phyloP scores from a whole-genome alignment of 2,797 vertebrate genomes.

The Argya squamiceps region DNA sequence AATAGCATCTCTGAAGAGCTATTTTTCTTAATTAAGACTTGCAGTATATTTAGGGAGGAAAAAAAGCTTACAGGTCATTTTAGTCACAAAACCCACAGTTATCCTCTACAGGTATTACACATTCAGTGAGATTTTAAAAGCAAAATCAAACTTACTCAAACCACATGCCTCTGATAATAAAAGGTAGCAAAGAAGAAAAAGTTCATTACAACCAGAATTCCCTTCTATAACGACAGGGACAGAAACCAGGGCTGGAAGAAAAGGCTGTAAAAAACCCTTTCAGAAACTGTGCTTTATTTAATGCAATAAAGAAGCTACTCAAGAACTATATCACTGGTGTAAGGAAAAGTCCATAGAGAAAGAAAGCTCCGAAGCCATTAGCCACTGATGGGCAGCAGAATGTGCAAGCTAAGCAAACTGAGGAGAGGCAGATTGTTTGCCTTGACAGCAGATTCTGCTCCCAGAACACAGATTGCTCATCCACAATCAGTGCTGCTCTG shows the following conservation, averaged over 20 bases:
- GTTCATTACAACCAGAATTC: background rate
- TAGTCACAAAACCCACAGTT: background rate
- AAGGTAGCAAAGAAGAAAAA: background rate
- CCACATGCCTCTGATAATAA: background rate
- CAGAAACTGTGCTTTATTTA: background rate
- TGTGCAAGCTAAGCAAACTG: background rate
- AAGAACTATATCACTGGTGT: rapidly evolving
- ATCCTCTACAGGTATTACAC: rapidly evolving
- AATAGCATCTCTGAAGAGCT: background rate
- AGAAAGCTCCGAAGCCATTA: rapidly evolving
- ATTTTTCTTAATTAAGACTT: background rate
- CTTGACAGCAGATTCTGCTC: background rate
- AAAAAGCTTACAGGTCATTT: background rate
- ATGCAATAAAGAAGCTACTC: background rate
- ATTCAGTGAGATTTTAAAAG: background rate
- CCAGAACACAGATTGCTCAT: background rate
- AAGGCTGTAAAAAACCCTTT: background rate
- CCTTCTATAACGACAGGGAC: background rate
- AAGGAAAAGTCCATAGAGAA: background rate
- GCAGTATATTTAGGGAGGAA: background rate
- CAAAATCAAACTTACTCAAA: background rate
- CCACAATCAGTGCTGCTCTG: rapidly evolving
- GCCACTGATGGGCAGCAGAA: background rate
- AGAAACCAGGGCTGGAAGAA: background rate
- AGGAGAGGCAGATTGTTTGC: background rate